A percentile compares a stretch with the other conserved stretches of the same genome.
phyloP scores from a whole-genome alignment of 2,113 vertebrate species.

The Macroglossus sobrinus region DNA sequence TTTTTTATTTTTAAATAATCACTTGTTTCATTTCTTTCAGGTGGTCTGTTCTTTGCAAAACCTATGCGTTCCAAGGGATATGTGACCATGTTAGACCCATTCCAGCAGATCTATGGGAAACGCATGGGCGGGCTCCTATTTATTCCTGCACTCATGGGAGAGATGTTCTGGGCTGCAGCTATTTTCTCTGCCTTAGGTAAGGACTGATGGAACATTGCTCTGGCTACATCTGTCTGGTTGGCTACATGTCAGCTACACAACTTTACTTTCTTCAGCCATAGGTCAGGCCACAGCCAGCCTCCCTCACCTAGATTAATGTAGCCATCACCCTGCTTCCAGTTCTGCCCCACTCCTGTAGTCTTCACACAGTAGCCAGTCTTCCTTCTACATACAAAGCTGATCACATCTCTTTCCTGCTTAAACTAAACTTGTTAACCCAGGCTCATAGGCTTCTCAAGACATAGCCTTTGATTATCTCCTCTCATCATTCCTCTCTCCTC shows the following conservation, averaged over 20 bases:
- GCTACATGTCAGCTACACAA: background rate
- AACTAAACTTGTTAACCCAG: background rate
- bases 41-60: conserved; percentile 98
- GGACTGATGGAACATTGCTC: background rate
- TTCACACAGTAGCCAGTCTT: background rate
- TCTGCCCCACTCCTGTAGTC: background rate
- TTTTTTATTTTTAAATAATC: background rate
- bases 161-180: conserved; percentile 99
- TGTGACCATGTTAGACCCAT: conserved; percentile 98
- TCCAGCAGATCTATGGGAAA: conserved; percentile 96
- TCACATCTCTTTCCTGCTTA: background rate
- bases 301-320: background rate
- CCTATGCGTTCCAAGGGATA: conserved; percentile 97
- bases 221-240: background rate
- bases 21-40: conserved; percentile 77
- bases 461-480: background rate
- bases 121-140: conserved; percentile 97
- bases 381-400: background rate
- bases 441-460: background rate
- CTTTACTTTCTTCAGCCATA: background rate
- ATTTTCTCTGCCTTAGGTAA: conserved; percentile 97
- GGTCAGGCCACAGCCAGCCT: background rate
- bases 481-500: background rate
- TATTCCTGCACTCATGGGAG: conserved; percentile 96
- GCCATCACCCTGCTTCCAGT: background rate